A percentile compares a stretch with the other conserved stretches of the same genome.
phyloP scores from a whole-genome alignment of 1,140 invertebrate genomes.

The Parasteatoda tepidariorum region DNA sequence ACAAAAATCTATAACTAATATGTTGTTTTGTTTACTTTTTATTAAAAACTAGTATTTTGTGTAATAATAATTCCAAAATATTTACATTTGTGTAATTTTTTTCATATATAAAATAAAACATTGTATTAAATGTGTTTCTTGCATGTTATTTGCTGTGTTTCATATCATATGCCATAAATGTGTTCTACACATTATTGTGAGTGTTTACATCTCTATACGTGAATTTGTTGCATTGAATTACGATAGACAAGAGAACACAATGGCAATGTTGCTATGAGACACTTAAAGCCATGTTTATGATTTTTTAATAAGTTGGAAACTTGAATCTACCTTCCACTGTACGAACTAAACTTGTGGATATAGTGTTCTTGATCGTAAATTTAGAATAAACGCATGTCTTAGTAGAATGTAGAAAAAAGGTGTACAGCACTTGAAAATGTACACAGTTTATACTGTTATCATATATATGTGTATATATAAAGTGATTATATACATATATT shows the following conservation, averaged over 20 bases:
- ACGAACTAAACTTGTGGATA: slow-evolving; percentile 54
- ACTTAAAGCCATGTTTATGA: slow-evolving; percentile 31
- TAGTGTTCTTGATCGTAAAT: slow-evolving; percentile 50
- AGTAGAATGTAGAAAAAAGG: slow-evolving; percentile 43
- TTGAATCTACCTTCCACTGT: slow-evolving; percentile 47
- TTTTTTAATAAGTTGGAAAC: slow-evolving; percentile 34
- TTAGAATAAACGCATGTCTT: slow-evolving; percentile 50
- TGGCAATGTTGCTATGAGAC: slow-evolving; percentile 31
- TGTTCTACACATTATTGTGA: slow-evolving; percentile 44
- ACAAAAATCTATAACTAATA: slow-evolving; percentile 20
- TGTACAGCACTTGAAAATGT: slow-evolving; percentile 54
- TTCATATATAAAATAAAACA: slow-evolving; percentile 12
- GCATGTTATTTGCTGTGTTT: slow-evolving; percentile 44
- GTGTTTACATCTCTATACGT: slow-evolving; percentile 21
- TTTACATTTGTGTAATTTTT: slow-evolving; percentile 8
- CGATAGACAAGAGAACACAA: slow-evolving; percentile 22
- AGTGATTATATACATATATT: slow-evolving; percentile 54
- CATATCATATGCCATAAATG: slow-evolving; percentile 46
- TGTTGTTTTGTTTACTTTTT: slow-evolving; percentile 18
- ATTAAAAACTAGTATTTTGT: slow-evolving; percentile 31
- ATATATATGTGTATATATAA: slow-evolving; percentile 51
- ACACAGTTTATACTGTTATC: slow-evolving; percentile 56
- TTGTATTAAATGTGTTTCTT: slow-evolving; percentile 48
- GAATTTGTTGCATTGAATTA: not conserved
- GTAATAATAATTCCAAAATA: slow-evolving; percentile 25